phyloP scores from a whole-genome alignment of 2,113 vertebrate species.

The Dipodomys spectabilis region DNA sequence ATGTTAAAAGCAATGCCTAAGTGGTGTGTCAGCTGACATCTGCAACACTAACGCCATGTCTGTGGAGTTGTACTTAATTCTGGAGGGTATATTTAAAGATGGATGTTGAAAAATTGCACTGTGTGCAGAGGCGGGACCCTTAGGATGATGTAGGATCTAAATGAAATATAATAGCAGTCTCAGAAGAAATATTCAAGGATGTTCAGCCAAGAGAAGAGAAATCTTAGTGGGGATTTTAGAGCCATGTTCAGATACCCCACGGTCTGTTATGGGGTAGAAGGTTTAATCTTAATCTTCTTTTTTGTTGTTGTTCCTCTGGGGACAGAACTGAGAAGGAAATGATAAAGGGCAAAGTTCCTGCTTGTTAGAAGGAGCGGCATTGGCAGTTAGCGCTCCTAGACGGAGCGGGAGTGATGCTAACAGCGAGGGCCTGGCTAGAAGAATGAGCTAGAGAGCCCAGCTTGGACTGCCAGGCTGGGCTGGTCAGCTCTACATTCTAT shows the following conservation, averaged over 20 bases:
- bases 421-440: neutral
- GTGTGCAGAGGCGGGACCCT: neutral
- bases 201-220: neutral
- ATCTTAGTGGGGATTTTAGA: neutral
- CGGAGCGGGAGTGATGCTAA: neutral
- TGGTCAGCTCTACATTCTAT: neutral
- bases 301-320: neutral
- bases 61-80: neutral
- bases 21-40: neutral
- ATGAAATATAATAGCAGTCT: neutral
- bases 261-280: neutral
- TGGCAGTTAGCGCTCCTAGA: neutral
- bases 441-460: no score
- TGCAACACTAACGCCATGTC: neutral
- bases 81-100: neutral
- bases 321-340: neutral
- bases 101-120: neutral
- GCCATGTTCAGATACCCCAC: neutral
- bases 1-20: neutral
- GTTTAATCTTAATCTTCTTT: neutral
- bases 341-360: neutral
- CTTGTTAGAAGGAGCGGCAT: neutral
- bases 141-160: neutral
- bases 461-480: neutral
- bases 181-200: neutral